Percentiles rank a stretch among this genome's conserved stretches.
phyloP scores from a whole-genome alignment of 2,113 vertebrate genomes.

The Semicossyphus pulcher region DNA sequence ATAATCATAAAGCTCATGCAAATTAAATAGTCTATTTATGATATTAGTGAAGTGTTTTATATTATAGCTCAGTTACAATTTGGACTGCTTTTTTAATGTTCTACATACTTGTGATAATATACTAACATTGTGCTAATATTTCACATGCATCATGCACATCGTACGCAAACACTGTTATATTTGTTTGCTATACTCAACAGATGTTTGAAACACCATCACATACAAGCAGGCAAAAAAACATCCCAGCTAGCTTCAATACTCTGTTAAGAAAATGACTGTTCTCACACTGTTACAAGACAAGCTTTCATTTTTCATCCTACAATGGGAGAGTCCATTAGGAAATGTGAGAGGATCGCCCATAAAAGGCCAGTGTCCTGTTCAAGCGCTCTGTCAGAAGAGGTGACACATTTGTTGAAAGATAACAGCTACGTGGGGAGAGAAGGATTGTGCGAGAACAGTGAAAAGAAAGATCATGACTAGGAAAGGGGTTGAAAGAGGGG shows the following conservation, averaged over 20 bases:
- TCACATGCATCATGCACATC: not conserved
- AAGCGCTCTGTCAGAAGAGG: slow-evolving; percentile 12
- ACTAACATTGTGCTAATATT: not conserved
- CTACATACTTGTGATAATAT: not conserved
- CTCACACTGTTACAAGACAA: slow-evolving; percentile 20
- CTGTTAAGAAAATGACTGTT: not conserved
- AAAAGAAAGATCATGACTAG: slow-evolving; percentile 3
- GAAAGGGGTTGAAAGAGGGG: slow-evolving; percentile 19
- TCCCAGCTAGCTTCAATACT: not conserved
- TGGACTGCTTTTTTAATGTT: not conserved
- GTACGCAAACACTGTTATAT: not conserved
- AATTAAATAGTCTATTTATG: not conserved
- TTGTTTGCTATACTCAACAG: not conserved
- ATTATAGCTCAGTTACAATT: not conserved
- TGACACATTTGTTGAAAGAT: slow-evolving; percentile 25
- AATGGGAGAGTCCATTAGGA: slow-evolving; percentile 54
- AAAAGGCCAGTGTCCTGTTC: slow-evolving; percentile 49
- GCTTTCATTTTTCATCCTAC: slow-evolving; percentile 47
- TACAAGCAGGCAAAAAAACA: not conserved
- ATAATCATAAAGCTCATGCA: not conserved
- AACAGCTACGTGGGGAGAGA: slow-evolving; percentile 3
- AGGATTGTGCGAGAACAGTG: slow-evolving; percentile 3
- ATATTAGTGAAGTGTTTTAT: too few species aligned
- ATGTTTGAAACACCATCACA: slow-evolving; percentile 4
- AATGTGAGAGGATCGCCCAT: slow-evolving; percentile 41